Evolutionary conservation across 35 echinoderm and acorn worm genomes (phyloP), one percentile per base, ranked within the genome.

Genomic region (Eucidaris tribuloides): DNA sequence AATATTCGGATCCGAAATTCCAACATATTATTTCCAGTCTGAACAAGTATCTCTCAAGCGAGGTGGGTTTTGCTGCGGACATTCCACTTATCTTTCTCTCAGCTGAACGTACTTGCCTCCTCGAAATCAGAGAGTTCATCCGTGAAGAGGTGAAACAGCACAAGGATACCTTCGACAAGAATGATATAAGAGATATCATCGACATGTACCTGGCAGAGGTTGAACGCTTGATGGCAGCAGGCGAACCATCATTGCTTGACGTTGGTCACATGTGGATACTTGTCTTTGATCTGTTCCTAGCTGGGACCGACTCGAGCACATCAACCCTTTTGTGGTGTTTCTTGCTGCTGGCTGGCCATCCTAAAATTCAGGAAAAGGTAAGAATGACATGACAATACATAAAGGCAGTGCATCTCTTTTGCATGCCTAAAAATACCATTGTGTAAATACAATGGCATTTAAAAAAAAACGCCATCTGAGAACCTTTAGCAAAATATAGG

Each of bases 221-320:
- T 3, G 57, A 39, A 18, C 81, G 45, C 0, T 55, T 68, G 41
- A 60, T 81, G 28, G 46, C 38, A 50, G 45, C 56, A 14, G 61
- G 85, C 20, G 60, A 91, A 3, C 45, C 71, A 39, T 25, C 31
- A 3, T 33, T 52, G 0, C 3, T 85, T 3, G 28, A 24, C 13
- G 46, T 50, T 4, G 42, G 54, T 29, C 14, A 37, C 3, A 18
- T 85, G 30, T 85, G 65, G 81, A 4, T 56, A 27, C 38, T 78
- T 1, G 64, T 91, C 2, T 81, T 60, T 29, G 90, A 97, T 45
- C 15, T 97, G 7, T 92, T 97, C 72, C 50, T 76, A 43, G 94
- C 89, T 49, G 94, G 94, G 17, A 86, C 85, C 40, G 94, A 97
- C 42, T 88, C 94, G 5, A 81, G 85, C 42, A 46, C 90, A 4